Percentiles rank a stretch among this genome's conserved stretches.
Evolutionary conservation across 2,888 invertebrate genomes (phyloP).

Genomic region (Amorpha juglandis): DNA sequence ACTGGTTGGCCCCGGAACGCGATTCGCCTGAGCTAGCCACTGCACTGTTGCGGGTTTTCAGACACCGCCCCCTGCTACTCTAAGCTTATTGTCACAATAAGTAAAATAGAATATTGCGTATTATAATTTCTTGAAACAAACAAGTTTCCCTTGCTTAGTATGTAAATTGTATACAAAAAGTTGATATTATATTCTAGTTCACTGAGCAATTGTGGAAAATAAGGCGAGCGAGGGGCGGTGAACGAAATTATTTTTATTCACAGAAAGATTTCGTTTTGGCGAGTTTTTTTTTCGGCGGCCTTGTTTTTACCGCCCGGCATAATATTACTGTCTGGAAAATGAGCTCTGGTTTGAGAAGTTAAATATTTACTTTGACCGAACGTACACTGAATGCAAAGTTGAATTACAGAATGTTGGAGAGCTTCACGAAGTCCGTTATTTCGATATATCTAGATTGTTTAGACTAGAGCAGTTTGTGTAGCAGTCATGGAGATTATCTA

Average conservation of each 20-base stretch:
- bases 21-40: no score
- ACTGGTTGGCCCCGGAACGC: no score
- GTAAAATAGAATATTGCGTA: background rate
- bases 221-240: conserved; percentile 2
- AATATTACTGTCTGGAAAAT: conserved; percentile 21
- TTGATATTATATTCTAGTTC: background rate
- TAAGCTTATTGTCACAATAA: no score
- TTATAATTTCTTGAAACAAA: background rate
- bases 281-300: conserved; percentile 11
- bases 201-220: conserved; percentile 12
- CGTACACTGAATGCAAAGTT: conserved; percentile 4
- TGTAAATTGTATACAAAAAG: conserved; percentile 13
- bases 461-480: background rate
- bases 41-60: no score
- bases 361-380: conserved; percentile 18
- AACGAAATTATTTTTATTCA: conserved; percentile 16
- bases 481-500: background rate
- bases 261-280: conserved; percentile 12
- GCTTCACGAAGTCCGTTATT: background rate
- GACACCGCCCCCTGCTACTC: no score
- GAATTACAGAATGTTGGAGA: conserved; percentile 2
- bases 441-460: background rate
- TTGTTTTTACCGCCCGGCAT: conserved; percentile 16
- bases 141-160: conserved; percentile 1
- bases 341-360: conserved; percentile 20